Evolutionary conservation across 1,140 invertebrate genomes (phyloP), one percentile per base, ranked within the genome.

Genomic region (Whitmania pigra): DNA sequence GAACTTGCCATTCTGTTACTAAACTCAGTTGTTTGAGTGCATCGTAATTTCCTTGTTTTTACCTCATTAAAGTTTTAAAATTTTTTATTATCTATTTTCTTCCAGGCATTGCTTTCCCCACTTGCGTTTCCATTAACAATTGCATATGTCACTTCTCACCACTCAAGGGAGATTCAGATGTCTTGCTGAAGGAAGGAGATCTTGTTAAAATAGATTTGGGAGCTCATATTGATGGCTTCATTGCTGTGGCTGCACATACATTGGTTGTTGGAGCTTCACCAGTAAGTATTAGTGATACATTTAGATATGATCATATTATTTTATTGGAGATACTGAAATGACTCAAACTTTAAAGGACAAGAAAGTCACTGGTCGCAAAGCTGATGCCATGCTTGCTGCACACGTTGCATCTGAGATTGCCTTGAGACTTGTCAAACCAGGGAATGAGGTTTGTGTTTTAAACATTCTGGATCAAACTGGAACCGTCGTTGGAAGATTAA

Each of bases 131-230:
- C 29, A 89, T 98, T 15, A 98, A 99, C 83, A 98, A 99, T 83
- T 97, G 94, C 84, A 95, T 99, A 80, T 98, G 96, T 82, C 96
- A 99, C 81, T 99, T 90, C 82, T 97, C 94, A 63, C 97, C 97
- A 22, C 87, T 97, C 69, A 88, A 88, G 74, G 93, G 89, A 84
- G 96, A 99, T 84, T 85, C 89, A 63, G 92, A 96, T 83, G 88
- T 91, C 74, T 85, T 87, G 71, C 82, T 99, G 22, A 91, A 94
- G 82, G 88, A 91, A 78, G 94, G 91, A 54, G 95, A 99, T 86
- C 84, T 99, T 77, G 93, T 95, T 72, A 99, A 99, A 89, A 90
- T 99, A 82, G 95, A 99, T 84, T 84, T 99, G 77, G 96, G 96
- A 76, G 93, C 92, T 74, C 96, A 99, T 82, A 89, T 99, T 78